Evolutionary conservation across 2,113 vertebrate genomes (phyloP).

Genomic region (Salvelinus namaycush): DNA sequence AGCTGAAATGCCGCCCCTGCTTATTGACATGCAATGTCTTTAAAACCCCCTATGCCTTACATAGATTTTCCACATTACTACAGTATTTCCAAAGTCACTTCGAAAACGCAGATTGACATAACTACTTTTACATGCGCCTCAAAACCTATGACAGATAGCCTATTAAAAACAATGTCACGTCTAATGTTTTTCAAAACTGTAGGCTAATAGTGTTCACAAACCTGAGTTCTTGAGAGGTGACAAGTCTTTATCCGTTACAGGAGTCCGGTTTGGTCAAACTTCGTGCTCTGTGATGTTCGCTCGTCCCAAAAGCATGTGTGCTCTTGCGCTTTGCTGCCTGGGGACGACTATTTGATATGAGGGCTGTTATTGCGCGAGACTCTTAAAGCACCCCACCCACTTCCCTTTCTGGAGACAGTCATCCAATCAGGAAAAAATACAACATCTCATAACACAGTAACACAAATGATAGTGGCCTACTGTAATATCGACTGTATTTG

Average conservation of each 20-base stretch:
- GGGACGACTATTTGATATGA: conserved; percentile 18
- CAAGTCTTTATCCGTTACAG: not conserved
- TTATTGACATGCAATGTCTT: too few species aligned
- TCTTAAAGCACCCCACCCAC: conserved; percentile 25
- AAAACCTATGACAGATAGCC: not conserved
- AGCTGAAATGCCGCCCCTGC: too few species aligned
- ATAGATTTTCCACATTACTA: too few species aligned
- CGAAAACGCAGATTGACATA: not conserved
- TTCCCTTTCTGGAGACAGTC: not conserved
- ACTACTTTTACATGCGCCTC: not conserved
- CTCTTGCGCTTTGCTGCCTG: conserved; percentile 6
- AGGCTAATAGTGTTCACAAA: not conserved
- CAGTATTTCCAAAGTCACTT: not conserved
- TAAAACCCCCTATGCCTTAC: too few species aligned
- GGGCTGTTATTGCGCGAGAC: conserved; percentile 20
- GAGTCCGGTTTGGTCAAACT: not conserved
- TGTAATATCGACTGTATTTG: too few species aligned
- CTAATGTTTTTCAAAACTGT: not conserved
- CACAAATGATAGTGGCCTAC: not conserved
- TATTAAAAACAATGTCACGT: not conserved
- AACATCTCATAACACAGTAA: not conserved
- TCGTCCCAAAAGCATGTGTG: conserved; percentile 5
- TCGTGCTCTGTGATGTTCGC: not conserved
- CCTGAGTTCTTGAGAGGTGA: not conserved
- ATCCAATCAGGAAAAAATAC: conserved; percentile 7